Evolutionary conservation across 2,113 vertebrate genomes (phyloP).

Genomic region (Rhipidura dahli): DNA sequence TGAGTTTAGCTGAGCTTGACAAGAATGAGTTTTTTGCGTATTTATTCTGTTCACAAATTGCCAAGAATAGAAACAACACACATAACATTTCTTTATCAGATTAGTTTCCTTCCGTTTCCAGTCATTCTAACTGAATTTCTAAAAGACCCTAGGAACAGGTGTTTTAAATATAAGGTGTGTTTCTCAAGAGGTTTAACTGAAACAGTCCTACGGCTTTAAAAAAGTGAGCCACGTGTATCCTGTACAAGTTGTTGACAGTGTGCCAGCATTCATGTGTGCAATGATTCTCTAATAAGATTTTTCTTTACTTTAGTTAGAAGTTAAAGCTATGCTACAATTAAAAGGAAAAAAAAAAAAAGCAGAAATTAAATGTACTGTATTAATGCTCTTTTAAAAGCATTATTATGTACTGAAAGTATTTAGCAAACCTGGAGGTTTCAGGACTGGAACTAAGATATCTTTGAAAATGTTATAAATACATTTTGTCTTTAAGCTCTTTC

Average conservation of each 20-base stretch:
- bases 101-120: slow-evolving; percentile 54
- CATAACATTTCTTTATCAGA: slow-evolving; percentile 20
- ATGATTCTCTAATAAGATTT: neutral
- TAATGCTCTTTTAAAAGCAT: neutral
- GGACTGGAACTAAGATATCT: neutral
- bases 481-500: neutral
- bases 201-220: neutral
- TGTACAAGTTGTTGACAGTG: neutral
- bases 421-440: neutral
- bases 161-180: slow-evolving; percentile 54
- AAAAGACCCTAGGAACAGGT: slow-evolving; percentile 26
- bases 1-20: neutral
- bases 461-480: neutral
- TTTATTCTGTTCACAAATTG: neutral
- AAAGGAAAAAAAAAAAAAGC: neutral
- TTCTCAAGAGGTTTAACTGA: slow-evolving; percentile 51
- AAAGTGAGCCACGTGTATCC: slow-evolving; percentile 26
- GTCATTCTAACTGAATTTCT: slow-evolving; percentile 58
- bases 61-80: slow-evolving; percentile 21
- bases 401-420: neutral
- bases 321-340: neutral
- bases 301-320: neutral
- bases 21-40: neutral
- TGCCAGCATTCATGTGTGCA: neutral
- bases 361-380: neutral